phyloP scores from a whole-genome alignment of 2,888 invertebrate species.

The Napeogenes inachia region DNA sequence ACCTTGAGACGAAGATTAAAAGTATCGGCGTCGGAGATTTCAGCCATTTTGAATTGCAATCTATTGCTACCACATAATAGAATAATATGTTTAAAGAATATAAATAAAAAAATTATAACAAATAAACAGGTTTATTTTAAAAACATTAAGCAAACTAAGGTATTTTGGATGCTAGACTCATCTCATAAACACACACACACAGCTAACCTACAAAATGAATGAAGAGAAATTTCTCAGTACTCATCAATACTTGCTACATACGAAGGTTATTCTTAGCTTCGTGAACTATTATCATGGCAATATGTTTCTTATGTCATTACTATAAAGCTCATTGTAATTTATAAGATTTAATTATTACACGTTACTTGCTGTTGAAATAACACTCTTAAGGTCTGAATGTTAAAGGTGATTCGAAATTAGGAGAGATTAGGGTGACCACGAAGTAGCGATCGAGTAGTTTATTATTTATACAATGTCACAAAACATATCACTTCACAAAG shows the following conservation, averaged over 20 bases:
- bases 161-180: slow-evolving; percentile 1
- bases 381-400: slow-evolving; percentile 26
- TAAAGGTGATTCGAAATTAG: slow-evolving; percentile 28
- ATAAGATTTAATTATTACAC: not conserved
- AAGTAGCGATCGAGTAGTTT: not conserved
- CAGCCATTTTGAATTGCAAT: too few species aligned
- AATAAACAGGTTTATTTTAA: not conserved
- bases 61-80: not conserved
- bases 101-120: not conserved
- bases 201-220: slow-evolving; percentile 4
- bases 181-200: not conserved
- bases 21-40: not conserved
- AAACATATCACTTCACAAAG: too few species aligned
- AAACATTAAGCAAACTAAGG: not conserved
- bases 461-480: too few species aligned
- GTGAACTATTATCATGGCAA: not conserved
- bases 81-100: not conserved
- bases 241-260: not conserved
- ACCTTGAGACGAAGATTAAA: not conserved
- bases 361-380: slow-evolving; percentile 19
- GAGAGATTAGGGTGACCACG: slow-evolving; percentile 23
- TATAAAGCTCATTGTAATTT: slow-evolving; percentile 7
- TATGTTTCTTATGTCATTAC: slow-evolving; percentile 1
- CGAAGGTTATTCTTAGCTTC: not conserved
- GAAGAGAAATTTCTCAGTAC: slow-evolving; percentile 7